Conservation (phyloP, 2,797 vertebrate genomes). For the Myotis planiceps region DNA sequence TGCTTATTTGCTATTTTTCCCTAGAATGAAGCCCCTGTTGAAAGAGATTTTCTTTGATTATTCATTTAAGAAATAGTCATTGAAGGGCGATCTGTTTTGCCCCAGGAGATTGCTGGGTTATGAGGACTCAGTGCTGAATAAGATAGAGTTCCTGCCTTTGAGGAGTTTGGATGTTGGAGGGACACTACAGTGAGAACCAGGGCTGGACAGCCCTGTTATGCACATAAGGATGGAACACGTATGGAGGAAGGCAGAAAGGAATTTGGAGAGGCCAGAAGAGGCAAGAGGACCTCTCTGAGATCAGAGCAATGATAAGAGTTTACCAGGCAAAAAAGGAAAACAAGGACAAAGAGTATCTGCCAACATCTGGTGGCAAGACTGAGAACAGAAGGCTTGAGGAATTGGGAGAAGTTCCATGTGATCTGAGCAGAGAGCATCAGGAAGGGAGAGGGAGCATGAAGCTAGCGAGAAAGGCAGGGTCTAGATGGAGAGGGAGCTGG, state of each 20-base stretch:
- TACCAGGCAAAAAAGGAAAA: not conserved
- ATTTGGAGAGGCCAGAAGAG: not conserved
- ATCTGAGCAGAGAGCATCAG: not conserved
- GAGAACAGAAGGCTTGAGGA: not conserved
- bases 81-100: not conserved
- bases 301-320: not conserved
- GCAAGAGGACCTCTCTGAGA: not conserved
- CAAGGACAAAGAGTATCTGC: not conserved
- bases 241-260: too few relatives aligned
- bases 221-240: not conserved
- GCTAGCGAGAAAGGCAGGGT: not conserved
- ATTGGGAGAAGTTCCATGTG: not conserved
- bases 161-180: not conserved
- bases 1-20: not conserved
- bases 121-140: not conserved
- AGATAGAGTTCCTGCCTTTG: not conserved
- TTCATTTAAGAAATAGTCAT: conserved; percentile 11
- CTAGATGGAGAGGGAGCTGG: not conserved
- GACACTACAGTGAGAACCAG: not conserved
- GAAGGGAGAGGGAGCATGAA: not conserved
- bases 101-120: not conserved
- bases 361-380: not conserved
- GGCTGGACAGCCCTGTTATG: not conserved
- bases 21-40: not conserved
- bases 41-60: not conserved